Evolutionary conservation across 2,797 vertebrate genomes (phyloP), one percentile per base, ranked within the genome.

Genomic region (Enteromius trimaculatus): DNA sequence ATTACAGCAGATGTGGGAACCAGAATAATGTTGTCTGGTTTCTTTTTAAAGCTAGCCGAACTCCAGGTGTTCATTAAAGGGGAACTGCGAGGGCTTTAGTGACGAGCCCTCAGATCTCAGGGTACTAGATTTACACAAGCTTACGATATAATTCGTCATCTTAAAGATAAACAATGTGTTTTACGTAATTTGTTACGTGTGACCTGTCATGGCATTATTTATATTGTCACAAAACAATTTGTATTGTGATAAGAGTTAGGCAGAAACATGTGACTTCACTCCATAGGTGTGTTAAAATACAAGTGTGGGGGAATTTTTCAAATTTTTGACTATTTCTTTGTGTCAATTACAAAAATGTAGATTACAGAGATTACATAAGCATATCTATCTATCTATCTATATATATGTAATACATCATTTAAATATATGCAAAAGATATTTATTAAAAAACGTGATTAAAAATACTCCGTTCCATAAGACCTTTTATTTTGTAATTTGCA

Each of bases 1-100:
- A 64, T 80, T 80, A 80, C 42, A 58, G 49, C 31, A 70, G 47
- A 82, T 42, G 26, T 17, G 21, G 42, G 29, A 68, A 19, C 21
- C 21, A 75, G 58, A 66, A 74, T 47, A 47, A n/a, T 31, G 19
- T n/a, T 68, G 37, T 77, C 34, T 21, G 10, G 23, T 55, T 82
- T 62, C 69, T 77, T 29, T 82, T 76, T 79, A 79, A 39, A 34
- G 29, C 62, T 79, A 3, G 26, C 7, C 9, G 34, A 60, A 21
- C 53, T 72, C 47, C 23, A 66, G 71, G 62, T 81, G 80, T 51
- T 29, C 9, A 64, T 49, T 72, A 17, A 72, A 60, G 26, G 9
- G 58, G 29, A 26, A 64, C n/a, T 81, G 26, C 4, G 14, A 13
- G 21, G 14, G 71, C 34, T 37, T 81, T 49, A 64, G 42, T 62